phyloP scores from a whole-genome alignment of 2,888 invertebrate species.

The Sphaerophoria taeniata region DNA sequence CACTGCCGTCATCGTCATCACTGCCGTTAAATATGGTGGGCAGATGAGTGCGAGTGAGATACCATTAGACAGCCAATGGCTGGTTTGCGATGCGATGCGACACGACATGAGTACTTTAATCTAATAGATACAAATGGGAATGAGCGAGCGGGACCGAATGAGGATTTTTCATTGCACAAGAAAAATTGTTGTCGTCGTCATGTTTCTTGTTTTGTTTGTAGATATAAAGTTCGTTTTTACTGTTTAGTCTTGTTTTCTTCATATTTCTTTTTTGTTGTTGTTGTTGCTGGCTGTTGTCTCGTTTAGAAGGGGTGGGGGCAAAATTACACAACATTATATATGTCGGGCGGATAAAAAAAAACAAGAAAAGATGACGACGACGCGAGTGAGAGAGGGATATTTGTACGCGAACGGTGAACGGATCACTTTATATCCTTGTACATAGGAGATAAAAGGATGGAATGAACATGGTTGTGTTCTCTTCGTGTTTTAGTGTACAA shows the following conservation, averaged over 20 bases:
- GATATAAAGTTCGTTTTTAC: slow-evolving; percentile 59
- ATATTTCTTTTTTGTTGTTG: slow-evolving; percentile 31
- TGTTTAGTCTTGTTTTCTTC: slow-evolving; percentile 12
- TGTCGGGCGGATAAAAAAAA: slow-evolving; percentile 61
- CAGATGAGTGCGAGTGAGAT: slow-evolving; percentile 64
- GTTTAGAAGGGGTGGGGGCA: slow-evolving; percentile 63
- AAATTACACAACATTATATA: slow-evolving; percentile 74
- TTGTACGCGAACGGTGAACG: slow-evolving; percentile 51
- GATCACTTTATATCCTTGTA: slow-evolving; percentile 74
- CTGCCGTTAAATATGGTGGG: background rate
- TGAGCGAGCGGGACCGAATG: slow-evolving; percentile 78
- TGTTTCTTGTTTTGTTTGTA: slow-evolving; percentile 70
- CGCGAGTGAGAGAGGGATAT: slow-evolving; percentile 69
- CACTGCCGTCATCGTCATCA: slow-evolving; percentile 25
- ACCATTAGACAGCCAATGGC: slow-evolving; percentile 71
- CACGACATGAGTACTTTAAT: slow-evolving; percentile 81
- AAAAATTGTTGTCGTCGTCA: slow-evolving; percentile 76
- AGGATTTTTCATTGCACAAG: slow-evolving; percentile 76
- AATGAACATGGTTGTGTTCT: slow-evolving; percentile 74
- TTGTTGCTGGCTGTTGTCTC: slow-evolving; percentile 35
- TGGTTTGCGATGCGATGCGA: slow-evolving; percentile 70
- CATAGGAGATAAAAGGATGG: slow-evolving; percentile 74
- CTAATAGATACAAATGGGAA: slow-evolving; percentile 83
- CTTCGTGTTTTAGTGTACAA: slow-evolving; percentile 66
- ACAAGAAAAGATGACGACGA: slow-evolving; percentile 40